These are phyloP conservation scores for Potorous gilbertii DNA, from an alignment of 2,797 vertebrate species.

Conservation along the genomic window DNA sequence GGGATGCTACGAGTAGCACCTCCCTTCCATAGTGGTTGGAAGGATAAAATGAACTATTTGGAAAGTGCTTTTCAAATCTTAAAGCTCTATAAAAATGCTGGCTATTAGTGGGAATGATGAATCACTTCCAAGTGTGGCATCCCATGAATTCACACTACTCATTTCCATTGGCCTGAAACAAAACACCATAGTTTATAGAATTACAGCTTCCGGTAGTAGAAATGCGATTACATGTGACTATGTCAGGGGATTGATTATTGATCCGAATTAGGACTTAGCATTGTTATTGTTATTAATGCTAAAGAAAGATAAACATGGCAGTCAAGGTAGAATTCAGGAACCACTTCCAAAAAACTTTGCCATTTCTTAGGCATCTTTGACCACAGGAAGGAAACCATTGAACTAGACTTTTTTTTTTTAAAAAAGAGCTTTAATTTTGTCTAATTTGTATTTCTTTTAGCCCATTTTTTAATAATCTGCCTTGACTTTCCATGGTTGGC, in stretches of 20 bases:
- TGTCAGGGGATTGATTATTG: not conserved
- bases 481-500: not conserved
- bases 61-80: not conserved
- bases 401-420: not conserved
- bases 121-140: not conserved
- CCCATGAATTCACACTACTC: not conserved
- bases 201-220: not conserved
- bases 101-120: not conserved
- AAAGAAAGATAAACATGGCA: not conserved
- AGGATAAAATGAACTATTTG: not conserved
- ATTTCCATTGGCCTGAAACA: not conserved
- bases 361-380: not conserved
- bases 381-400: not conserved
- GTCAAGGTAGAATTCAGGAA: not conserved
- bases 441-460: not conserved
- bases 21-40: not conserved
- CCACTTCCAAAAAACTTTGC: not conserved
- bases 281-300: not conserved
- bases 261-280: not conserved
- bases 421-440: not conserved
- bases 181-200: not conserved
- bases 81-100: not conserved
- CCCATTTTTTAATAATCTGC: not conserved
- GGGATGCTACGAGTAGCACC: not conserved
- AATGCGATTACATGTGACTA: not conserved